phyloP scores from a whole-genome alignment of 2,113 vertebrate species.

The Sciurus niger region DNA sequence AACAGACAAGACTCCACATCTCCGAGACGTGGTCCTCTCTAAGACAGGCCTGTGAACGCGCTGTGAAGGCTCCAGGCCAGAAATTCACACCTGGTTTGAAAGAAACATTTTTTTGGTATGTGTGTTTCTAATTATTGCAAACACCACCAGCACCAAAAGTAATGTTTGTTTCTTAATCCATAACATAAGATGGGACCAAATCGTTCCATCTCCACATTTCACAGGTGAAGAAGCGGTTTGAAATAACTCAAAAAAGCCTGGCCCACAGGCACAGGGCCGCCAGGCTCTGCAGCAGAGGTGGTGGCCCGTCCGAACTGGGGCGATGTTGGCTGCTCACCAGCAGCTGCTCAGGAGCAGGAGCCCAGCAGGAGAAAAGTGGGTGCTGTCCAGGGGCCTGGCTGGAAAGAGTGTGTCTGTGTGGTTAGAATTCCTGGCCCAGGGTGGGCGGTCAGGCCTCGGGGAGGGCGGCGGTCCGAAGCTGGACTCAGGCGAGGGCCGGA shows the following conservation, averaged over 20 bases:
- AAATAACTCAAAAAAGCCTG: background rate
- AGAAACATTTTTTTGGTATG: background rate
- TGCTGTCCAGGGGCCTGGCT: background rate
- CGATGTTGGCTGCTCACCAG: too few relatives aligned
- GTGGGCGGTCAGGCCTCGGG: background rate
- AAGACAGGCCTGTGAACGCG: constrained; percentile 74
- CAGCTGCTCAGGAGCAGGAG: background rate
- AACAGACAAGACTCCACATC: constrained; percentile 63
- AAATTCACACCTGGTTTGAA: constrained; percentile 38
- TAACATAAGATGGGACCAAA: background rate
- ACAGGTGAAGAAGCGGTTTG: background rate
- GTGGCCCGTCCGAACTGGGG: too few relatives aligned
- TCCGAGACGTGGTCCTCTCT: constrained; percentile 62
- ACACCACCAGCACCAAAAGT: background rate
- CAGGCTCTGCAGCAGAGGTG: too few relatives aligned
- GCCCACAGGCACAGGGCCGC: background rate
- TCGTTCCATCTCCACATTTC: background rate
- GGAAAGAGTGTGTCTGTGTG: background rate
- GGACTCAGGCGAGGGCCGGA: background rate
- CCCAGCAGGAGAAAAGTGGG: background rate
- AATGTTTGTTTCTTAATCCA: background rate
- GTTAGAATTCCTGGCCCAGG: background rate
- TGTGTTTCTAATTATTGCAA: constrained; percentile 18
- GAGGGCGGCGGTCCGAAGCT: background rate
- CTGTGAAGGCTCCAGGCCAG: background rate